phyloP scores from a whole-genome alignment of 2,888 invertebrate genomes.

The Oscheius sp. region DNA sequence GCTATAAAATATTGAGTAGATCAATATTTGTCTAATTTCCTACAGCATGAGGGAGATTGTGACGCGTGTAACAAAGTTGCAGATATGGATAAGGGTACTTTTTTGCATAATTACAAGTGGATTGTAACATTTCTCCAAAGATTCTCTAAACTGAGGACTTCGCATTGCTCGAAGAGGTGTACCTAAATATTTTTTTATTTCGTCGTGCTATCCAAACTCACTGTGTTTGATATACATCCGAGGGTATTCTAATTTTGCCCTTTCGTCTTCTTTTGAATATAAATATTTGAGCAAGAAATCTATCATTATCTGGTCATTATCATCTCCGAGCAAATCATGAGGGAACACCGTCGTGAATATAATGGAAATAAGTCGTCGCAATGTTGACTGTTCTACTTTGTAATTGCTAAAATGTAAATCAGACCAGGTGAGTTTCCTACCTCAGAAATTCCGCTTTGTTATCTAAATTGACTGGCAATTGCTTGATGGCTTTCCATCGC shows the following conservation, averaged over 20 bases:
- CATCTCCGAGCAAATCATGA: slow-evolving; percentile 2
- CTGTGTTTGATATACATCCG: slow-evolving; percentile 19
- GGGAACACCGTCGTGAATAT: slow-evolving; percentile 16
- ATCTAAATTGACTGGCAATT: slow-evolving; percentile 14
- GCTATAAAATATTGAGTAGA: slow-evolving; percentile 1
- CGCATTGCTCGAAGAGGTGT: slow-evolving; percentile 22
- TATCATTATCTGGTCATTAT: slow-evolving; percentile 3
- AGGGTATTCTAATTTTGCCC: slow-evolving; percentile 4
- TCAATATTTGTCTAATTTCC: neutral
- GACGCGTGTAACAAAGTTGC: slow-evolving; percentile 1
- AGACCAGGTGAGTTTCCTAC: neutral
- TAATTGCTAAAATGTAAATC: slow-evolving; percentile 13
- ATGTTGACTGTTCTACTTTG: neutral
- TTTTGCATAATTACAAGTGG: slow-evolving; percentile 8
- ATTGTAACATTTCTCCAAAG: neutral
- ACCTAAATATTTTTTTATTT: neutral
- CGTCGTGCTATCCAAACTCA: neutral
- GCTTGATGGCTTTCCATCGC: slow-evolving; percentile 28
- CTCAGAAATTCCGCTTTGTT: slow-evolving; percentile 21
- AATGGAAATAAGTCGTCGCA: neutral
- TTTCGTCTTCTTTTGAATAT: neutral
- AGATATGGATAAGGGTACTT: neutral
- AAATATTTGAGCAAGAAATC: slow-evolving; percentile 15
- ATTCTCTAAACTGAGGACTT: neutral
- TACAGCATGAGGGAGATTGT: slow-evolving; percentile 12